Evolutionary conservation across 1,140 invertebrate genomes (phyloP).

Genomic region (Drosophila nasuta): DNA sequence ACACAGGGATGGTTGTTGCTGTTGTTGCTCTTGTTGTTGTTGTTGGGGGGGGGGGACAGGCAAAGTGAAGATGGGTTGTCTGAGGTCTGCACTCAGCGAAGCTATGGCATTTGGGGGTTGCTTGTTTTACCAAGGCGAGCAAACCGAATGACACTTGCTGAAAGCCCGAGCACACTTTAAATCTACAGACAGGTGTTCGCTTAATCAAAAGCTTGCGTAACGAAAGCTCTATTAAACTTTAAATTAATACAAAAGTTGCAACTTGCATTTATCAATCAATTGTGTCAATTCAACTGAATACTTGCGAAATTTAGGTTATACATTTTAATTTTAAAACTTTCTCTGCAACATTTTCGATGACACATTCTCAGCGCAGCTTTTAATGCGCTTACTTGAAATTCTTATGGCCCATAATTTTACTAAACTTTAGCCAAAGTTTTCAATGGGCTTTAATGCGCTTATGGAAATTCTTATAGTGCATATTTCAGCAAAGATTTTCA

Average conservation of each 20-base stretch:
- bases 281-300: no score
- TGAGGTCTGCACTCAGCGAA: constrained; percentile 16
- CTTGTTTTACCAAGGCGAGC: constrained; percentile 12
- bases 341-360: no score
- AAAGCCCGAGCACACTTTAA: neutral
- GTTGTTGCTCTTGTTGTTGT: no score
- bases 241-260: no score
- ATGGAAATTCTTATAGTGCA: neutral
- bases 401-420: neutral
- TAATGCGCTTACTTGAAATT: neutral
- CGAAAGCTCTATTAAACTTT: no score
- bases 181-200: no score
- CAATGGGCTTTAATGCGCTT: constrained; percentile 16
- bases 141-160: constrained; percentile 32
- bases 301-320: no score
- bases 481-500: neutral
- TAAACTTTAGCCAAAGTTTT: neutral
- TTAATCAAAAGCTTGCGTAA: neutral
- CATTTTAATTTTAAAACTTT: no score
- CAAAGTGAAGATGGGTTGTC: neutral
- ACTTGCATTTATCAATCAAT: no score
- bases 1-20: neutral
- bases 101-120: constrained; percentile 34
- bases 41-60: no score
- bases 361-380: no score